Conservation (phyloP, 2,888 invertebrate genomes). For the Tachina lurida region DNA sequence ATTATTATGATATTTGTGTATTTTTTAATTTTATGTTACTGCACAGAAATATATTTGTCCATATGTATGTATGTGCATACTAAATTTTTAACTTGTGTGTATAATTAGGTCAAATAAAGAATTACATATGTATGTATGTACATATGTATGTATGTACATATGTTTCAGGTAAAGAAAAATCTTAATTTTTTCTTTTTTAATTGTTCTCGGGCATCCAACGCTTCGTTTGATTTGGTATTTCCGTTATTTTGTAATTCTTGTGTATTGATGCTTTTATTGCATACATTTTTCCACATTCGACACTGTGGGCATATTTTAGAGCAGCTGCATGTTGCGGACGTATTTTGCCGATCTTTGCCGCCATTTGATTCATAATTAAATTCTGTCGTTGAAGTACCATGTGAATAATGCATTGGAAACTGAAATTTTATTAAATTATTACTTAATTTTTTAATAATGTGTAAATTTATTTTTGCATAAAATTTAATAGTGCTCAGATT, state of each 20-base stretch:
- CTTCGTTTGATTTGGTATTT: conserved; percentile 12
- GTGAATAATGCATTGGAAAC: conserved; percentile 73
- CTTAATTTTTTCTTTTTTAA: conserved; percentile 72
- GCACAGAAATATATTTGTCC: not conserved
- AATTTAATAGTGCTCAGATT: too few species aligned
- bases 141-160: too few species aligned
- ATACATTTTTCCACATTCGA: conserved; percentile 24
- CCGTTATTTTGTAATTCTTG: conserved; percentile 36
- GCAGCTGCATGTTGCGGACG: conserved; percentile 12
- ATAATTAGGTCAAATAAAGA: not conserved
- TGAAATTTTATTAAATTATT: conserved; percentile 36
- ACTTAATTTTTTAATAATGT: not conserved
- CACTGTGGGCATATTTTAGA: conserved; percentile 41
- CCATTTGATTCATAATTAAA: conserved; percentile 35
- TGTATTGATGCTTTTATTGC: conserved; percentile 70
- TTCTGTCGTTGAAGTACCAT: conserved; percentile 75
- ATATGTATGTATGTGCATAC: not conserved
- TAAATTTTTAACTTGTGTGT: not conserved
- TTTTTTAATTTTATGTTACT: conserved; percentile 12
- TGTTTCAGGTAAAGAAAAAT: not conserved
- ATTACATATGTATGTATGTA: too few species aligned
- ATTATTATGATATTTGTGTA: not conserved
- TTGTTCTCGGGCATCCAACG: conserved; percentile 71
- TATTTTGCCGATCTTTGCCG: not conserved
- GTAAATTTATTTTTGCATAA: too few species aligned